phyloP scores from a whole-genome alignment of 2,797 vertebrate genomes.

The Hirundo rustica region DNA sequence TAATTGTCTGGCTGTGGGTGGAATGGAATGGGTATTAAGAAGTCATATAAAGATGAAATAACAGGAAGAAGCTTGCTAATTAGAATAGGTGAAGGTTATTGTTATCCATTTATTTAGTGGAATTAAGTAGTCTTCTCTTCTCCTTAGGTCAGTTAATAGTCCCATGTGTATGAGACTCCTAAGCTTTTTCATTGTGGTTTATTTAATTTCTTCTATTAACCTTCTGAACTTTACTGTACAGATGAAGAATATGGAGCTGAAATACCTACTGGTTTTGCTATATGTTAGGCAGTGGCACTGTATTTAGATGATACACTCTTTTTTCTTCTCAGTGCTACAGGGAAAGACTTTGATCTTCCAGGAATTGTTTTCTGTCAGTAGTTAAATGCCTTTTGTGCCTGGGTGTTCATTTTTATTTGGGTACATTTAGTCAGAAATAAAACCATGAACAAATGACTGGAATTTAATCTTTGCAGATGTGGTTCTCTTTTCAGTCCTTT shows the following conservation, averaged over 20 bases:
- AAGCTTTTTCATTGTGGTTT: background rate
- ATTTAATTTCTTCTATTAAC: background rate
- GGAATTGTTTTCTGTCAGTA: background rate
- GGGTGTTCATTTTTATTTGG: constrained; percentile 3
- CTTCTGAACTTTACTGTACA: background rate
- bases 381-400: background rate
- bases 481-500: background rate
- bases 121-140: background rate
- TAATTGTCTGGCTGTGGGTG: background rate
- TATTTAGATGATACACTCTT: background rate
- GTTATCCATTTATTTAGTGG: background rate
- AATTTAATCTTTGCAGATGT: background rate
- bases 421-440: background rate
- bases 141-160: background rate
- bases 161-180: background rate
- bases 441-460: background rate
- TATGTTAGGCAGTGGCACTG: background rate
- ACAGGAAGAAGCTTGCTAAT: background rate
- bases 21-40: background rate
- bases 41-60: background rate
- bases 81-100: background rate
- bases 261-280: background rate
- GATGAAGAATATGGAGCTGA: background rate
- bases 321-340: background rate
- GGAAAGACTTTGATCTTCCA: background rate